phyloP scores from a whole-genome alignment of 2,797 vertebrate genomes.

The Psittacula derbiana region DNA sequence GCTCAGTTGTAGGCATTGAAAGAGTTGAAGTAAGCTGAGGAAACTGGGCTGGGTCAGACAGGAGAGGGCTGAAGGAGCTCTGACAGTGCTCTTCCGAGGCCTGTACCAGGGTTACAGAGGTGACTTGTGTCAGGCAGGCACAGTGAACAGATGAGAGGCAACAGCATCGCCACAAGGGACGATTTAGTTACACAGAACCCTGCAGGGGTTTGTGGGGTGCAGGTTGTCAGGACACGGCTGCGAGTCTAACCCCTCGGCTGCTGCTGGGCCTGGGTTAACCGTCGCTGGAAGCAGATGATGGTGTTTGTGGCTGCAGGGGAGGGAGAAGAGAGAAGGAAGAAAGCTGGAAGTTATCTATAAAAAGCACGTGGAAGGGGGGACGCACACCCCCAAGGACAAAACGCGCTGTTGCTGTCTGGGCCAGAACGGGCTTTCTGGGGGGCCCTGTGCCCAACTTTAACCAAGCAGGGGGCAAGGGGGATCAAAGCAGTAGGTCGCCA shows the following conservation, averaged over 20 bases:
- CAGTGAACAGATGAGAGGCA: fast-evolving
- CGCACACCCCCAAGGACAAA: fast-evolving
- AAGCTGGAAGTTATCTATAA: too few relatives aligned
- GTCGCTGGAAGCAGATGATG: fast-evolving
- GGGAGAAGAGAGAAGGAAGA: neutral
- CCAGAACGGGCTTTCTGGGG: neutral
- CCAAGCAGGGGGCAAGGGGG: fast-evolving
- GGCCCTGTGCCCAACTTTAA: neutral
- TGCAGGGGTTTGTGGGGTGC: neutral
- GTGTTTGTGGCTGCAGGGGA: neutral
- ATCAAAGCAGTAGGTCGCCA: too few relatives aligned
- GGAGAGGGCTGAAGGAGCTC: neutral
- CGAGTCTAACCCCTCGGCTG: fast-evolving
- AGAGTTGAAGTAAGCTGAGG: neutral
- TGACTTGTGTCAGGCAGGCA: neutral
- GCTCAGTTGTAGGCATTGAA: fast-evolving
- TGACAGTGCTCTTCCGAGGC: neutral
- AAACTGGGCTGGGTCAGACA: fast-evolving
- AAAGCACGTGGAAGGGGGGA: fast-evolving
- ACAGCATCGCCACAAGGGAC: neutral
- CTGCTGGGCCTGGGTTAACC: neutral
- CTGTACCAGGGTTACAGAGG: neutral
- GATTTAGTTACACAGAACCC: neutral
- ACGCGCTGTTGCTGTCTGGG: fast-evolving
- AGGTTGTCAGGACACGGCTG: neutral